Conservation (phyloP, 2,888 invertebrate genomes). For the Baronia brevicornis region DNA sequence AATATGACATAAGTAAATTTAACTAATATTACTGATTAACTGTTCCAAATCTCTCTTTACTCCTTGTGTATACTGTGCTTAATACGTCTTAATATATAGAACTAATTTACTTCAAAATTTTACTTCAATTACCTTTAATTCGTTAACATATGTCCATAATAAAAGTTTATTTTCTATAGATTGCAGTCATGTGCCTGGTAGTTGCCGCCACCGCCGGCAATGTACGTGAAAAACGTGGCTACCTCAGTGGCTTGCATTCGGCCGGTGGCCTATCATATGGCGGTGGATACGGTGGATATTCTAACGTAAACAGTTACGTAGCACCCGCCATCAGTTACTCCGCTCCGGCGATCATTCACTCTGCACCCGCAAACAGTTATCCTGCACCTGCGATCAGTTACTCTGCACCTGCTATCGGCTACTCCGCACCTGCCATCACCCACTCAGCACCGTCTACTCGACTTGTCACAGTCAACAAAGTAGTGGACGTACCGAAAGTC, state of each 20-base stretch:
- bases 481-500: slow-evolving; percentile 36
- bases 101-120: too few species aligned
- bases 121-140: not conserved
- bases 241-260: slow-evolving; percentile 1
- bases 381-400: slow-evolving; percentile 9
- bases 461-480: slow-evolving; percentile 33
- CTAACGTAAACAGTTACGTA: slow-evolving; percentile 25
- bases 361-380: slow-evolving; percentile 14
- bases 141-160: not conserved
- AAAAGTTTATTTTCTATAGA: not conserved
- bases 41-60: too few species aligned
- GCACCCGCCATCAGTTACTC: slow-evolving; percentile 8
- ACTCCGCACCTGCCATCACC: slow-evolving; percentile 14
- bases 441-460: slow-evolving; percentile 27
- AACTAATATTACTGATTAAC: too few species aligned
- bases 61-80: too few species aligned
- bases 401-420: slow-evolving; percentile 12
- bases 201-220: not conserved
- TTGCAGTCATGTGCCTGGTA: not conserved
- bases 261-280: slow-evolving; percentile 5
- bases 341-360: slow-evolving; percentile 13
- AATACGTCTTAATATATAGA: too few species aligned
- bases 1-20: too few species aligned
- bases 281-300: slow-evolving; percentile 12
- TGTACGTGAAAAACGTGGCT: slow-evolving; percentile 17